Evolutionary conservation across 2,113 vertebrate species (phyloP).

Genomic region (Eolophus roseicapilla): DNA sequence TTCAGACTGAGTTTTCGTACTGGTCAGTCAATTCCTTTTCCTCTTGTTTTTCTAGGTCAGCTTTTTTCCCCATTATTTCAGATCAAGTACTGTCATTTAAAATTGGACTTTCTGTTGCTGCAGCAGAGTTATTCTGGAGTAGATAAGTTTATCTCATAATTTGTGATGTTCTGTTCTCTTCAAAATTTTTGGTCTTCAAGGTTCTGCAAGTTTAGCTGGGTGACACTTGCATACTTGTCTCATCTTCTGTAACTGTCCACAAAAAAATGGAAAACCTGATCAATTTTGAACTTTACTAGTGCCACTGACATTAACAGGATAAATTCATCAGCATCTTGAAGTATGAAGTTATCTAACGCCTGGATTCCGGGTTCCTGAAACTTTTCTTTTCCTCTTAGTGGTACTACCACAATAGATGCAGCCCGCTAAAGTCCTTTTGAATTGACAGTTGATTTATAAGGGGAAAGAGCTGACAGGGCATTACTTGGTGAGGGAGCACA

Average conservation of each 20-base stretch:
- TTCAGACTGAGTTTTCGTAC: not conserved
- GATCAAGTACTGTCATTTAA: not conserved
- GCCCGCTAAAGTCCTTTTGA: not conserved
- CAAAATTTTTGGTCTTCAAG: not conserved
- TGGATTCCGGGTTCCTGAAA: not conserved
- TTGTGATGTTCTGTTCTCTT: not conserved
- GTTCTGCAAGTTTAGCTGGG: not conserved
- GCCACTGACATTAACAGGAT: not conserved
- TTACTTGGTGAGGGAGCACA: not conserved
- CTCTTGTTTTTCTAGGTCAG: not conserved
- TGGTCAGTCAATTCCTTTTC: not conserved
- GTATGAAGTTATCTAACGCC: not conserved
- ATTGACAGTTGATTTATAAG: not conserved
- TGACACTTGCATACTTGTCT: not conserved
- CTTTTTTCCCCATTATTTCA: not conserved
- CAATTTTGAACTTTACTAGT: not conserved
- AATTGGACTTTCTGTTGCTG: not conserved
- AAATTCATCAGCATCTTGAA: not conserved
- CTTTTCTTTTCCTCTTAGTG: not conserved
- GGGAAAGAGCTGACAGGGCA: not conserved
- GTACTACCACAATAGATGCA: not conserved
- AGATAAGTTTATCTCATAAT: constrained; percentile 16
- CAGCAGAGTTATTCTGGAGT: not conserved
- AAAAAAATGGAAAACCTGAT: not conserved
- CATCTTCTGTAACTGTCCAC: not conserved